Conservation (phyloP, 1,140 invertebrate genomes). For the Temnothorax longispinosus region DNA sequence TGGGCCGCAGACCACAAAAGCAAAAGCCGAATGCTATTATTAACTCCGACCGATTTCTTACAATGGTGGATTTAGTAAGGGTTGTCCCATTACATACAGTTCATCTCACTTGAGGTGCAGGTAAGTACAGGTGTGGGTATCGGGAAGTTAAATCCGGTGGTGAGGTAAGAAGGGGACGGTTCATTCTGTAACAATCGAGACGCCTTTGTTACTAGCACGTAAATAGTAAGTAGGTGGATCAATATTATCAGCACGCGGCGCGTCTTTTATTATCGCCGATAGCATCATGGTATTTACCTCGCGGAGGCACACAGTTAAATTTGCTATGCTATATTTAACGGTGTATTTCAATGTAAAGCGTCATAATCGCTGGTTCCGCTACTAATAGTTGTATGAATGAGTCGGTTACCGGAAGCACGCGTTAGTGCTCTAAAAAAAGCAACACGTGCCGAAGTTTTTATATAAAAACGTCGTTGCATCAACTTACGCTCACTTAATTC, state of each 20-base stretch:
- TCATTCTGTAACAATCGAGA: conserved; percentile 62
- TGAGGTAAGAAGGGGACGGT: conserved; percentile 52
- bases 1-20: conserved; percentile 76
- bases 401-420: conserved; percentile 54
- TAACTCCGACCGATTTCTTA: conserved; percentile 83
- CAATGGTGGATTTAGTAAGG: conserved; percentile 79
- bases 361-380: conserved; percentile 51
- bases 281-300: conserved; percentile 49
- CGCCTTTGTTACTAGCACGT: conserved; percentile 42
- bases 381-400: conserved; percentile 59
- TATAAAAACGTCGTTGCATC: conserved; percentile 40
- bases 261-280: conserved; percentile 53
- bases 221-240: conserved; percentile 63
- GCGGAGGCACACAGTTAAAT: conserved; percentile 57
- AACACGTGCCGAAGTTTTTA: conserved; percentile 43
- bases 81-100: conserved; percentile 78
- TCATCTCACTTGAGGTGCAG: conserved; percentile 81
- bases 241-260: conserved; percentile 36
- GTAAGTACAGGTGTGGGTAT: conserved; percentile 84
- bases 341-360: conserved; percentile 44
- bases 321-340: conserved; percentile 52
- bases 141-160: conserved; percentile 79
- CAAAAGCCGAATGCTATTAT: conserved; percentile 82
- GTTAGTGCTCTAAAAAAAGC: conserved; percentile 26
- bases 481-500: background rate